Conservation (phyloP, 2,113 vertebrate genomes). For the Promerops cafer region DNA sequence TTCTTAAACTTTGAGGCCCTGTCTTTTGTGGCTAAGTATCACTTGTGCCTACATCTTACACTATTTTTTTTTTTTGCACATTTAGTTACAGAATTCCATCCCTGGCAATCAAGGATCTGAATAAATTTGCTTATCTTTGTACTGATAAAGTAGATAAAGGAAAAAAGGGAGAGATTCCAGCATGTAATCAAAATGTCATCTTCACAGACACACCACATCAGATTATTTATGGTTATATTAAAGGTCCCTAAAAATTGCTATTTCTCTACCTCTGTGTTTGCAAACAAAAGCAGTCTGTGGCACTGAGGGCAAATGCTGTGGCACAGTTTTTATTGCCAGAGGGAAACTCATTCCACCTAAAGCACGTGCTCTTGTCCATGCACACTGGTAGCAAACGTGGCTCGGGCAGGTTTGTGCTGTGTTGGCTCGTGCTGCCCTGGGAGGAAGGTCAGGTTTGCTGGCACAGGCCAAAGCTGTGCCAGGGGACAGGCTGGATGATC, state of each 20-base stretch:
- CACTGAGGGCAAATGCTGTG: not conserved
- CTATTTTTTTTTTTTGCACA: accelerated
- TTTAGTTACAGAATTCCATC: not conserved
- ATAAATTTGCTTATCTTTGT: not conserved
- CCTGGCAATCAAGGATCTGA: not conserved
- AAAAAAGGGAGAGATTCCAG: not conserved
- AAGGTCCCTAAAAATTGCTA: not conserved
- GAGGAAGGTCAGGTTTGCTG: not conserved
- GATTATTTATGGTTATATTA: not conserved
- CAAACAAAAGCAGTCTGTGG: not conserved
- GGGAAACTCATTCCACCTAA: not conserved
- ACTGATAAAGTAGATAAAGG: not conserved
- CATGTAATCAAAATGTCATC: not conserved
- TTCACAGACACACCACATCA: not conserved
- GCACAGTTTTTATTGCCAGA: not conserved
- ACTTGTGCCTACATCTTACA: not conserved
- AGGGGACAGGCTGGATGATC: accelerated
- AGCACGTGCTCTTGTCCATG: accelerated
- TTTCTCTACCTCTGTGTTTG: not conserved
- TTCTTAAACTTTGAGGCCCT: not conserved
- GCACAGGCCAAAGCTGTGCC: not conserved
- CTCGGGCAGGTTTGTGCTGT: not conserved
- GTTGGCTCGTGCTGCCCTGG: not conserved
- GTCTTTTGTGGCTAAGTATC: not conserved
- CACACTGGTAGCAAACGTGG: not conserved